Conservation (phyloP, 2,888 invertebrate species). For the Aspidiotus destructor region DNA sequence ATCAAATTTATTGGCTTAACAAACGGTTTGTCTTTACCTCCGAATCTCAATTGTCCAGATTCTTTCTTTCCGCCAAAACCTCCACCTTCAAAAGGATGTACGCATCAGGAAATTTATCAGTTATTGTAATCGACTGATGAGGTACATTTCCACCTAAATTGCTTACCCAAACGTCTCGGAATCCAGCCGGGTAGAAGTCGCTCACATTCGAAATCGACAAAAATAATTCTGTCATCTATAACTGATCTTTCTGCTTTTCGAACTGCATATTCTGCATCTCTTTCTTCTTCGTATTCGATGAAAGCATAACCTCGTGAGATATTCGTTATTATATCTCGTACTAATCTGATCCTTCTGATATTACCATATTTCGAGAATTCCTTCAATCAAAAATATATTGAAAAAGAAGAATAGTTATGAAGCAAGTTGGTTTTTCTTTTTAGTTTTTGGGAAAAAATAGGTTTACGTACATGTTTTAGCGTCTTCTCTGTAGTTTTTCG, state of each 20-base stretch:
- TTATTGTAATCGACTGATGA: not conserved
- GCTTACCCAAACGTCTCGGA: slow-evolving; percentile 61
- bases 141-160: not conserved
- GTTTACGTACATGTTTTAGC: slow-evolving; percentile 42
- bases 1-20: slow-evolving; percentile 49
- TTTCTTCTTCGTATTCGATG: slow-evolving; percentile 61
- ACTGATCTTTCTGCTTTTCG: slow-evolving; percentile 44
- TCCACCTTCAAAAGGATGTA: slow-evolving; percentile 49
- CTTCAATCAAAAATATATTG: slow-evolving; percentile 34
- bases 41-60: slow-evolving; percentile 79
- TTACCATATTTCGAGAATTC: slow-evolving; percentile 55
- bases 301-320: slow-evolving; percentile 75
- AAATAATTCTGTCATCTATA: slow-evolving; percentile 59
- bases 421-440: not conserved
- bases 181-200: slow-evolving; percentile 66
- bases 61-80: slow-evolving; percentile 79
- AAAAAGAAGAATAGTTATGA: not conserved
- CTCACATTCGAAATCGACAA: slow-evolving; percentile 69
- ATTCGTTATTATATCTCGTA: slow-evolving; percentile 74
- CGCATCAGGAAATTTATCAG: not conserved
- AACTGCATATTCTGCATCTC: slow-evolving; percentile 54
- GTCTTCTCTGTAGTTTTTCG: slow-evolving; percentile 54
- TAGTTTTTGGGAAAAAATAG: not conserved
- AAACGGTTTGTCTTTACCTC: slow-evolving; percentile 69
- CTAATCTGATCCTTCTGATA: slow-evolving; percentile 53